Base-by-base conservation (phyloP, 2,888 invertebrate species). In the Volucella zonaria region DNA sequence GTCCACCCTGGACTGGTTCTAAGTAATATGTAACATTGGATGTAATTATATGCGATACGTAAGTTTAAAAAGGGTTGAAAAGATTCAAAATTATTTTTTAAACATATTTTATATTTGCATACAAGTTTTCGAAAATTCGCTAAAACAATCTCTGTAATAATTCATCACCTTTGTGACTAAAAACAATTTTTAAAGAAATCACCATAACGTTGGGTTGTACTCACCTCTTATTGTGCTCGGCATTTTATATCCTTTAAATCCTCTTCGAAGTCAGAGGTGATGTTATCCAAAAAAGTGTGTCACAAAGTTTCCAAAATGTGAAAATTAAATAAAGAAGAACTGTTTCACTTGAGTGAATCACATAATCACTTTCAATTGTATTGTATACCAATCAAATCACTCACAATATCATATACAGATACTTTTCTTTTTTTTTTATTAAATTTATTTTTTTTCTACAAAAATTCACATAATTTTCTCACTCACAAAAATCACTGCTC, bases 211-310 rank as follows among this genome's bases (percentile, higher is more conserved):
- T 11, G 14, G n/a, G 1, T 11, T 14, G 12, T 11, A 88, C 91
- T 89, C 87, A 91, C 91, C 91, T 90, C 91, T 87, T 64, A 91
- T 91, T 77, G 91, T 91, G 88, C 91, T 91, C 87, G 91, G 91
- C 91, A 91, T 91, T 89, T 52, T 83, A 62, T 80, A 80, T 77
- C 85, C 80, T 47, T 56, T 52, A 40, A 75, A 54, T 75, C 75
- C 80, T 66, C 11, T 15, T 67, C 0, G 31, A 14, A 18, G 8
- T 12, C 6, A 10, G 9, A 10, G 59, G 15, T 61, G 31, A 15
- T 23, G 66, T 81, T 67, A 73, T 85, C 81, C 81, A 73, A 71
- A 59, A 52, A 43, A 3, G 31, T 15, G 12, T 14, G 18, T 43
- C 81, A 68, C 67, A 73, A 81, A 61, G 85, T 85, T 81, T 76